These are phyloP conservation scores for Drosophila niveifrons DNA, from an alignment of 2,888 invertebrate species.

Conservation along the genomic window DNA sequence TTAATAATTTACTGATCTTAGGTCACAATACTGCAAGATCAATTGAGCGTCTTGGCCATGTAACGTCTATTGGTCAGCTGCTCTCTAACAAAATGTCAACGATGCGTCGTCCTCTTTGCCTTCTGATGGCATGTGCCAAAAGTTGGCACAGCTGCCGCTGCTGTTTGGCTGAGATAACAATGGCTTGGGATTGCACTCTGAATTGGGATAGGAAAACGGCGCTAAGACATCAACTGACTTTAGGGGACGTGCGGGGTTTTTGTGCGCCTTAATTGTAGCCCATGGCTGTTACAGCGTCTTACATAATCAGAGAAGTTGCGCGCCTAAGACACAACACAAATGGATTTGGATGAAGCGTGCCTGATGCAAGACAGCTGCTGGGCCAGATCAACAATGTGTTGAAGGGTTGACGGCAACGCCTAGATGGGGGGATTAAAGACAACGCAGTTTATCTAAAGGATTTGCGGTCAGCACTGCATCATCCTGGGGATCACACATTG, in stretches of 20 bases:
- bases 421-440: constrained; percentile 53
- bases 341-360: constrained; percentile 72
- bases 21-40: background rate
- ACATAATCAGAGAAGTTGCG: constrained; percentile 66
- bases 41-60: constrained; percentile 1
- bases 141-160: constrained; percentile 68
- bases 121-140: constrained; percentile 59
- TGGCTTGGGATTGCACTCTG: constrained; percentile 41
- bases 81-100: constrained; percentile 48
- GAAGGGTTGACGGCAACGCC: constrained; percentile 60
- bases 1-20: background rate
- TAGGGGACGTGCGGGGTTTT: constrained; percentile 58
- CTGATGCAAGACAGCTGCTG: constrained; percentile 71
- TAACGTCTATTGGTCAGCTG: constrained; percentile 65
- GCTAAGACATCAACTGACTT: constrained; percentile 70
- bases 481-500: constrained; percentile 24
- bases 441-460: constrained; percentile 56
- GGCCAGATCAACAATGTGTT: constrained; percentile 47
- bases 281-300: constrained; percentile 58
- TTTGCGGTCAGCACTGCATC: constrained; percentile 56
- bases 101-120: constrained; percentile 23
- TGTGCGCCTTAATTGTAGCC: constrained; percentile 60
- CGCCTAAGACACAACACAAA: constrained; percentile 54
- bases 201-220: constrained; percentile 46
- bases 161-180: constrained; percentile 54